These are phyloP conservation scores for Syngnathus scovelli DNA, from an alignment of 2,113 vertebrate genomes.

Conservation along the genomic window DNA sequence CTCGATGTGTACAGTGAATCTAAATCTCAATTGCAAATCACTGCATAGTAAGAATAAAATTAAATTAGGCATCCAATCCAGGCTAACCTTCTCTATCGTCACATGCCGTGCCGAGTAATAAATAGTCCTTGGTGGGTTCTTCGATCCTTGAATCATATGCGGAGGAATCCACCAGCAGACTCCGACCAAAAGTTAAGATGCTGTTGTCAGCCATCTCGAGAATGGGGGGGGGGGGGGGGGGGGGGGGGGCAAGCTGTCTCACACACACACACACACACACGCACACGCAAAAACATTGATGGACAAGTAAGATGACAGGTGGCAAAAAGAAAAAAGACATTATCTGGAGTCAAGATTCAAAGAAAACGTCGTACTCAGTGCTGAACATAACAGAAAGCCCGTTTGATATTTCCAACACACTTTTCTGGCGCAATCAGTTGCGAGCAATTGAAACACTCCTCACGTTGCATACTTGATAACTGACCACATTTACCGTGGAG, in stretches of 20 bases:
- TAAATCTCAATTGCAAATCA: no score
- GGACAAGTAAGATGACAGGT: background rate
- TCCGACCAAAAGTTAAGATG: conserved; percentile 71
- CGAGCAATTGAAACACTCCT: background rate
- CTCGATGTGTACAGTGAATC: no score
- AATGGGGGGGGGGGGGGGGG: conserved; percentile 9
- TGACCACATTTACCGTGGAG: conserved; percentile 27
- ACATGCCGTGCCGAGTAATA: conserved; percentile 60
- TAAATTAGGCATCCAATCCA: background rate
- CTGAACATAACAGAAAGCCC: background rate
- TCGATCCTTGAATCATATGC: conserved; percentile 82
- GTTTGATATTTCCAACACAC: background rate
- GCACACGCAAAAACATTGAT: background rate
- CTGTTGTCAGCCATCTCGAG: conserved; percentile 84
- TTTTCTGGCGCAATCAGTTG: background rate
- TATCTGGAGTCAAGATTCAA: background rate
- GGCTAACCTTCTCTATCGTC: conserved; percentile 78
- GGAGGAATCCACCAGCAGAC: conserved; percentile 85
- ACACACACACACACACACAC: conserved; percentile 20
- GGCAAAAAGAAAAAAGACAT: background rate
- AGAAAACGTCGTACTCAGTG: background rate
- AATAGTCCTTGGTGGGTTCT: conserved; percentile 82
- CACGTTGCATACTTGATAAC: background rate
- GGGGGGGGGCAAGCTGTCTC: conserved; percentile 37
- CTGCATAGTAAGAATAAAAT: background rate